Percentiles rank a stretch among this genome's conserved stretches.
Conservation (phyloP, 2,888 invertebrate genomes). For the Ormyrus labotus region DNA sequence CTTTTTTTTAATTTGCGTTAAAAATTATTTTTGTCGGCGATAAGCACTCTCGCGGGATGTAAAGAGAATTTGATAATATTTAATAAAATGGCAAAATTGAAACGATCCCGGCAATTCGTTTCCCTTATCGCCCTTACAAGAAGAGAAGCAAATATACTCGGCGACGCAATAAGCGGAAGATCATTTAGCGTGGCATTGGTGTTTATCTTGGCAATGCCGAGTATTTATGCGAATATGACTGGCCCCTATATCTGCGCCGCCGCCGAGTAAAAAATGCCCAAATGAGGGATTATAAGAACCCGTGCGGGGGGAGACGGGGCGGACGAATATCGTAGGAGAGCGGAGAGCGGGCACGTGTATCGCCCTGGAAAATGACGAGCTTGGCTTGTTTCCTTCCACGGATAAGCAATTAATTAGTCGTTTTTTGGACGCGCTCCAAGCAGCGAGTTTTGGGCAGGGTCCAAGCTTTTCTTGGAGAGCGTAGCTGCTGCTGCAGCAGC, state of each 20-base stretch:
- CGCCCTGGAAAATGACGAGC: conserved; percentile 53
- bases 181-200: conserved; percentile 22
- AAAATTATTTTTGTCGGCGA: too few relatives aligned
- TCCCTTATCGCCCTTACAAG: not conserved
- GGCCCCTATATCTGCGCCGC: conserved; percentile 11
- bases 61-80: too few relatives aligned
- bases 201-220: conserved; percentile 33
- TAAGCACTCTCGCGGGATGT: too few relatives aligned
- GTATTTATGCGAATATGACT: conserved; percentile 38
- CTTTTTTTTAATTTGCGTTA: too few relatives aligned
- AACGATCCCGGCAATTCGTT: not conserved
- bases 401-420: conserved; percentile 58
- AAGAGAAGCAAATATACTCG: not conserved
- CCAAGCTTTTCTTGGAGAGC: conserved; percentile 51
- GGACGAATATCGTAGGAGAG: not conserved
- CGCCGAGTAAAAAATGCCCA: conserved; percentile 9
- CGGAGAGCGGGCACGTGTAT: conserved; percentile 28
- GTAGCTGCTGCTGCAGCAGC: conserved; percentile 1
- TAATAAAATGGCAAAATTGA: not conserved
- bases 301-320: not conserved
- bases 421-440: conserved; percentile 55
- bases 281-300: conserved; percentile 45
- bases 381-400: conserved; percentile 56
- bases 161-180: conserved; percentile 7
- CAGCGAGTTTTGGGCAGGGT: conserved; percentile 54